A percentile compares a stretch with the other conserved stretches of the same genome.
Evolutionary conservation across 2,113 vertebrate genomes (phyloP).

Genomic region (Sinocyclocheilus rhinocerous): DNA sequence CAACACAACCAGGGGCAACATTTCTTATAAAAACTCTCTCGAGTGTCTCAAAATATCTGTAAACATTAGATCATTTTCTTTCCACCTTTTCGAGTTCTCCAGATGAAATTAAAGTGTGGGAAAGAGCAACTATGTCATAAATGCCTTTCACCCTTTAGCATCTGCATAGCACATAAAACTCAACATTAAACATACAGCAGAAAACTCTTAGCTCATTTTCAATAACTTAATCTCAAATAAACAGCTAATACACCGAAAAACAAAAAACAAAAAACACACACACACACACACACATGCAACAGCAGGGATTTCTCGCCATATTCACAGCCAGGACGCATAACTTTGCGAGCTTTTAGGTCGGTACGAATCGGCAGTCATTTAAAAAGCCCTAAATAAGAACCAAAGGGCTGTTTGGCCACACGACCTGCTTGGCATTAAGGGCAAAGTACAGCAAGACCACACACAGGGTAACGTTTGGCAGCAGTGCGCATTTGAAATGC

Average conservation of each 20-base stretch:
- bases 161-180: not conserved
- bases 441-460: slow-evolving; percentile 39
- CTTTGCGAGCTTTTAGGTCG: slow-evolving; percentile 2
- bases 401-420: slow-evolving; percentile 15
- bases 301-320: not conserved
- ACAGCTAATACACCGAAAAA: not conserved
- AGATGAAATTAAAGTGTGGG: not conserved
- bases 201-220: not conserved
- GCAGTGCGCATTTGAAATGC: slow-evolving; percentile 10
- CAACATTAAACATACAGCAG: slow-evolving; percentile 19
- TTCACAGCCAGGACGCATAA: not conserved
- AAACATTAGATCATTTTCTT: slow-evolving; percentile 13
- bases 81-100: not conserved
- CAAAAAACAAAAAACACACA: not conserved
- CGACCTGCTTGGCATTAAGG: slow-evolving; percentile 31
- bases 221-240: slow-evolving; percentile 1
- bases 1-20: slow-evolving; percentile 3
- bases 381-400: slow-evolving; percentile 4
- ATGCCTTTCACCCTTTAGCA: not conserved
- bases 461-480: slow-evolving; percentile 41
- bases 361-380: not conserved
- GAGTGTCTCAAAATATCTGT: not conserved
- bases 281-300: slow-evolving; percentile 42
- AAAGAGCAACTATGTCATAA: slow-evolving; percentile 11
- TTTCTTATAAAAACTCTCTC: not conserved